phyloP scores from a whole-genome alignment of 2,888 invertebrate species.

The Caenorhabditis uteleia region DNA sequence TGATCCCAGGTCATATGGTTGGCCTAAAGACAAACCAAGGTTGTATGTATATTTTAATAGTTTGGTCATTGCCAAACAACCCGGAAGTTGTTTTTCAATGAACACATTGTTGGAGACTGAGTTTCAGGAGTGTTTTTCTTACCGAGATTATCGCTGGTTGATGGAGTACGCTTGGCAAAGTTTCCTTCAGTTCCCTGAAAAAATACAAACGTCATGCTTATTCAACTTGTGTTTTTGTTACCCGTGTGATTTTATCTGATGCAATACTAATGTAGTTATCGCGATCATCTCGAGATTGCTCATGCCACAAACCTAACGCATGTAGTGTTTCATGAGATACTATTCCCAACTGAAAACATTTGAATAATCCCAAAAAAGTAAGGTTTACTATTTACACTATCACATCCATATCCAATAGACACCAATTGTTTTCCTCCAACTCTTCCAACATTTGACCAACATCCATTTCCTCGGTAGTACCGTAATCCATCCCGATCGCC shows the following conservation, averaged over 20 bases:
- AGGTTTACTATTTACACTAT: slow-evolving; percentile 39
- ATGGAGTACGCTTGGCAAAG: slow-evolving; percentile 63
- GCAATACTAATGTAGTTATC: slow-evolving; percentile 58
- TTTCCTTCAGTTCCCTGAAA: slow-evolving; percentile 65
- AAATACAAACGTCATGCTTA: not conserved
- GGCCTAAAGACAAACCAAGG: no score
- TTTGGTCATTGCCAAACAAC: no score
- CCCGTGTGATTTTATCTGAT: slow-evolving; percentile 54
- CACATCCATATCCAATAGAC: slow-evolving; percentile 65
- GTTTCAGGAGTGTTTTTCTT: no score
- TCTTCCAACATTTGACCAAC: slow-evolving; percentile 65
- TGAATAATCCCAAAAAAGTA: not conserved
- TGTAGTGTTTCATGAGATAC: slow-evolving; percentile 63
- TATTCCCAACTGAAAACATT: slow-evolving; percentile 58
- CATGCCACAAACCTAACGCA: slow-evolving; percentile 67
- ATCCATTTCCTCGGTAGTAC: slow-evolving; percentile 56
- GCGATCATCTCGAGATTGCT: slow-evolving; percentile 65
- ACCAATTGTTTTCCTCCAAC: slow-evolving; percentile 61
- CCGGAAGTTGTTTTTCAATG: no score
- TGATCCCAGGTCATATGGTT: slow-evolving; percentile 67
- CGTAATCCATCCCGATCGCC: slow-evolving; percentile 44
- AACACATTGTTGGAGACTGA: no score
- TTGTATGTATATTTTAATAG: no score
- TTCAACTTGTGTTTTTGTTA: slow-evolving; percentile 16
- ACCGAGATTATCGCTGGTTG: slow-evolving; percentile 64